Percentiles rank a stretch among this genome's conserved stretches.
phyloP scores from a whole-genome alignment of 2,888 invertebrate species.

The Amphipyra tragopoginis region DNA sequence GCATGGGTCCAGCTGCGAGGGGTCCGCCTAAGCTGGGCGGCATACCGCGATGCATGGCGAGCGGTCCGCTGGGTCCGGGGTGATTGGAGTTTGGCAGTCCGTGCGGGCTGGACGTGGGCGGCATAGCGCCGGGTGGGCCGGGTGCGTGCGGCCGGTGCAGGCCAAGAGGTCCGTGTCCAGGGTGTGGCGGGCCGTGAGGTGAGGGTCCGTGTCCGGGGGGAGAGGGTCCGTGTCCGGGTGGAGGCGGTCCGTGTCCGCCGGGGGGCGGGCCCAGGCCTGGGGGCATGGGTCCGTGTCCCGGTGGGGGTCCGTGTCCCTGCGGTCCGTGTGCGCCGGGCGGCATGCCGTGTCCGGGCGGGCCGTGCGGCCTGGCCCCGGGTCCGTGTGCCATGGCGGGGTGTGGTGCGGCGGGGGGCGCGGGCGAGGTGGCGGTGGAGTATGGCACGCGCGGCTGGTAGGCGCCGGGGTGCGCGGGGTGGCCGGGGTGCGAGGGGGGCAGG shows the following conservation, averaged over 20 bases:
- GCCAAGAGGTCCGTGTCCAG: conserved; percentile 52
- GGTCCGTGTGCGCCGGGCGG: background rate
- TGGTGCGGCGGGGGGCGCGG: conserved; percentile 29
- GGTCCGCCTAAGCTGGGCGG: conserved; percentile 35
- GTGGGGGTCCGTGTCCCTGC: conserved; percentile 28
- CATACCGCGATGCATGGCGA: conserved; percentile 41
- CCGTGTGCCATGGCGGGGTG: conserved; percentile 19
- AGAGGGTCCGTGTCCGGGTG: conserved; percentile 41
- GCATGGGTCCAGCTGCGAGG: conserved; percentile 21
- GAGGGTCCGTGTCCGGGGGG: conserved; percentile 58
- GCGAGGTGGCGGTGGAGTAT: conserved; percentile 27
- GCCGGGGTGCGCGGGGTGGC: conserved; percentile 48
- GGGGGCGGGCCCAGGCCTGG: conserved; percentile 23
- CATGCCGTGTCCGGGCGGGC: conserved; percentile 58
- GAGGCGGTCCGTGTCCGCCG: conserved; percentile 67
- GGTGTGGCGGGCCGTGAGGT: conserved; percentile 38
- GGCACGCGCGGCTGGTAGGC: conserved; percentile 49
- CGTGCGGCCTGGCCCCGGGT: conserved; percentile 18
- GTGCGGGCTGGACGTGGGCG: conserved; percentile 52
- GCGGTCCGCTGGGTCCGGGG: conserved; percentile 17
- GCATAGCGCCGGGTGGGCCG: conserved; percentile 38
- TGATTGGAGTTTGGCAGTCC: conserved; percentile 31
- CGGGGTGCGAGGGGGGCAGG: conserved; percentile 25
- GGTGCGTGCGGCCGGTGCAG: conserved; percentile 52
- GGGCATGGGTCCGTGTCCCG: conserved; percentile 28